Base-by-base conservation (phyloP, 2,113 vertebrate species). In the Myotis davidii region DNA sequence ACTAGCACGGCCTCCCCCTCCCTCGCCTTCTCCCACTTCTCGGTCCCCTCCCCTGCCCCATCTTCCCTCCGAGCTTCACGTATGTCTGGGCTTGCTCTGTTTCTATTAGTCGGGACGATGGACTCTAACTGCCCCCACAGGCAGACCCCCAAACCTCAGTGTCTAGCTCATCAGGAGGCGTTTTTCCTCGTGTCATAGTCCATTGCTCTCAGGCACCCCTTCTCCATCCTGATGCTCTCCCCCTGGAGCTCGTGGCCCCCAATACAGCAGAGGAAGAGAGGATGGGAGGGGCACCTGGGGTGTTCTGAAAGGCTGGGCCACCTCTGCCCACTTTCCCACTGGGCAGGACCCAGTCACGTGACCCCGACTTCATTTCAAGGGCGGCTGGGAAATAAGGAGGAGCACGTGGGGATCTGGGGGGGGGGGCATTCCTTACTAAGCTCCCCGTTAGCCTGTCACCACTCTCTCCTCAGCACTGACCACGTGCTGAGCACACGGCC, bases 351-450 rank as follows among this genome's bases (percentile, higher is more conserved):
- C 12, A n/a, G 61, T 54, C 52, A 32, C 0, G 0, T 25, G 85
- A 65, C 9, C 32, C 34, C 6, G 23, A 23, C 54, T n/a, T 61
- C 9, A 56, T 59, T 65, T 37, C 48, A 79, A 74, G 48, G 54
- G 45, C 5, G 11, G 20, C 56, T 50, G 56, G 52, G 34, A n/a
- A 72, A 56, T 21, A 9, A 2, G 9, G 18, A 48, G 54, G 45
- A n/a, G 25, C 64, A 32, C 34, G 2, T 0, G 7, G 23, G n/a
- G 23, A 17, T 18, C 25, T 48, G 85, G 34, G 12, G 9, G 12
- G 9, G 14, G 17, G 18, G 5, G 9, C 17, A 0, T 9, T 10
- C 14, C n/a, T 84, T 27, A 3, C 27, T 48, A 12, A 3, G 8
- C 1, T 2, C 9, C 17, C 65, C 27, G 0, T 37, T 5, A n/a